These are phyloP conservation scores for Lytechinus pictus DNA, from an alignment of 35 echinoderm and acorn worm species.

Conservation along the genomic window DNA sequence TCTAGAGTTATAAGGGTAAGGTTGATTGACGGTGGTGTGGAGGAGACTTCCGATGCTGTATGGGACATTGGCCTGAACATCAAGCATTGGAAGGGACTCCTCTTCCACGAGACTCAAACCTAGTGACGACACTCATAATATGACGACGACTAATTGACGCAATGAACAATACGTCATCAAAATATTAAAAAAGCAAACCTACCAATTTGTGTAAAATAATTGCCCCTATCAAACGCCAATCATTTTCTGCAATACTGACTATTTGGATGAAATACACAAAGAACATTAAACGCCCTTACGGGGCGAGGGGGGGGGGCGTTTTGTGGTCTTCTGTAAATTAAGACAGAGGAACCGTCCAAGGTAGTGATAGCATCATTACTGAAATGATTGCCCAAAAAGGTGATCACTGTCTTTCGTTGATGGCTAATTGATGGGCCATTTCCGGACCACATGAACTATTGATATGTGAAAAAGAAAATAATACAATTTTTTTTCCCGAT, in stretches of 20 bases:
- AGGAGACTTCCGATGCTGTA: slow-evolving; percentile 21
- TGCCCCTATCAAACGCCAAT: slow-evolving; percentile 39
- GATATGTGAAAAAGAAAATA: slow-evolving; percentile 6
- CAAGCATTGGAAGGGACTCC: not conserved
- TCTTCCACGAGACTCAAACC: not conserved
- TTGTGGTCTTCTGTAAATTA: not conserved
- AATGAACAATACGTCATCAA: not conserved
- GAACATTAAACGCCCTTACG: not conserved
- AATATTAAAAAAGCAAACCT: not conserved
- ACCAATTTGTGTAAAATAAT: slow-evolving; percentile 53
- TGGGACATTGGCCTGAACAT: not conserved
- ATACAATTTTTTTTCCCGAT: not conserved
- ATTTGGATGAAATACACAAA: not conserved
- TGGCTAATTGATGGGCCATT: not conserved
- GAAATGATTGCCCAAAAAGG: not conserved
- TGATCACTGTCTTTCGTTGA: not conserved
- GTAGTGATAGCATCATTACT: not conserved
- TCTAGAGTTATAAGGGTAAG: not conserved
- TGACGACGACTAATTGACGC: slow-evolving; percentile 42
- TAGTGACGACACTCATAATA: not conserved
- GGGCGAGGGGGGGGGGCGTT: not conserved
- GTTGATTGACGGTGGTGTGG: not conserved
- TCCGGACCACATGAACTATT: not conserved
- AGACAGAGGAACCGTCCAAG: not conserved
- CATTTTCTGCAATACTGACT: not conserved